Evolutionary conservation across 1,140 invertebrate species (phyloP), one percentile per base, ranked within the genome.

Genomic region (Drosophila saltans): DNA sequence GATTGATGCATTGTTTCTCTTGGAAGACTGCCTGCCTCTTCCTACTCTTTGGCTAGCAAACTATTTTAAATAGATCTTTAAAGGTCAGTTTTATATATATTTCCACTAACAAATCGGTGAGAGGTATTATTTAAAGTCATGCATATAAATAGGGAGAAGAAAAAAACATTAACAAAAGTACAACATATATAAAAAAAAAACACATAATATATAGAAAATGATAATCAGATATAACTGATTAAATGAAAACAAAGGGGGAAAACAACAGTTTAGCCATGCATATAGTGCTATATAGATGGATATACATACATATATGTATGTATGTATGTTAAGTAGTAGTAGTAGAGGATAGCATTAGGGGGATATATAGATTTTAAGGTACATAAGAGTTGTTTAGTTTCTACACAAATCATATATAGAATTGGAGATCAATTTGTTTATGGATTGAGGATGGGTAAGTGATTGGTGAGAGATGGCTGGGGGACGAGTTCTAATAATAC

Each of bases 341-440:
- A 10, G 21, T 21, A 24, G n/a, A 43, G 11, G 11, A 7, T 52
- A 52, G 45, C 21, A 52, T 52, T 52, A 52, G 45, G 21, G 45
- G 45, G 45, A 16, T 16, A 16, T 52, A 52, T 52, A 52, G 21
- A 52, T 26, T 52, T 52, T 52, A 52, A 52, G 45, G 45, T 52
- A 52, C 45, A 52, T 52, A 52, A 52, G 45, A 52, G 66, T 60
- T 69, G 43, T 73, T 73, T 73, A 36, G 26, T 75, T 72, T 65
- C 21, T 73, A 16, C 28, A 45, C 41, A 33, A 57, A 56, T 75
- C 60, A 28, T 67, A 48, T 68, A 40, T n/a, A 48, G 16, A 16
- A 52, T 26, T 66, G 75, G 75, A 78, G 75, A 78, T 78, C 75
- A 78, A 62, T 26, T 74, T 41, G 9, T 24, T 21, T 36, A 33